These are phyloP conservation scores for Stenotaenia linearis DNA, from an alignment of 2,888 invertebrate species.

Conservation along the genomic window DNA sequence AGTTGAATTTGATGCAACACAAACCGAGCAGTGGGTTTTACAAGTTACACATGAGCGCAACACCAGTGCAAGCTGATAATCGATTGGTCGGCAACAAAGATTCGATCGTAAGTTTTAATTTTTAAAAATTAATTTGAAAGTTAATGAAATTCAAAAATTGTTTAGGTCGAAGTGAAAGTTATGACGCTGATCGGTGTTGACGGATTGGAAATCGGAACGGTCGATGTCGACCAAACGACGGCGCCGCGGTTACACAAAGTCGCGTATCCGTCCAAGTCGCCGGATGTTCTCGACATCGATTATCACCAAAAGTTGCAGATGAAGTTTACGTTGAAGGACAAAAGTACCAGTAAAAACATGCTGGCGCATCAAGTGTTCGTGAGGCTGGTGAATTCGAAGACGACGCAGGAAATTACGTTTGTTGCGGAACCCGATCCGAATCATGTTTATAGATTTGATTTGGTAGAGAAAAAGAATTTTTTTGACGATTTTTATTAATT, in stretches of 20 bases:
- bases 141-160: conserved; percentile 26
- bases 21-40: conserved; percentile 82
- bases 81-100: conserved; percentile 54
- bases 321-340: conserved; percentile 72
- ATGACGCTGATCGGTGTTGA: conserved; percentile 70
- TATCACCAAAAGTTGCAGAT: conserved; percentile 80
- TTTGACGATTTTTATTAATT: not conserved
- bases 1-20: conserved; percentile 67
- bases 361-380: conserved; percentile 64
- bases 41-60: conserved; percentile 68
- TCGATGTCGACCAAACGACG: conserved; percentile 83
- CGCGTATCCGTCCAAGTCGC: conserved; percentile 64
- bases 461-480: conserved; percentile 56
- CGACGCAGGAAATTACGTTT: conserved; percentile 80
- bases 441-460: conserved; percentile 73
- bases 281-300: conserved; percentile 71
- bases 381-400: conserved; percentile 61
- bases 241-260: conserved; percentile 67
- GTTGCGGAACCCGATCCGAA: conserved; percentile 77
- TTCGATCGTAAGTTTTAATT: conserved; percentile 45
- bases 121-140: not conserved
- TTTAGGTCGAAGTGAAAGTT: conserved; percentile 55
- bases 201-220: conserved; percentile 76
- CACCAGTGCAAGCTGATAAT: conserved; percentile 57
- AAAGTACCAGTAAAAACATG: conserved; percentile 59